phyloP scores from a whole-genome alignment of 2,113 vertebrate genomes.

The Gorilla gorilla region DNA sequence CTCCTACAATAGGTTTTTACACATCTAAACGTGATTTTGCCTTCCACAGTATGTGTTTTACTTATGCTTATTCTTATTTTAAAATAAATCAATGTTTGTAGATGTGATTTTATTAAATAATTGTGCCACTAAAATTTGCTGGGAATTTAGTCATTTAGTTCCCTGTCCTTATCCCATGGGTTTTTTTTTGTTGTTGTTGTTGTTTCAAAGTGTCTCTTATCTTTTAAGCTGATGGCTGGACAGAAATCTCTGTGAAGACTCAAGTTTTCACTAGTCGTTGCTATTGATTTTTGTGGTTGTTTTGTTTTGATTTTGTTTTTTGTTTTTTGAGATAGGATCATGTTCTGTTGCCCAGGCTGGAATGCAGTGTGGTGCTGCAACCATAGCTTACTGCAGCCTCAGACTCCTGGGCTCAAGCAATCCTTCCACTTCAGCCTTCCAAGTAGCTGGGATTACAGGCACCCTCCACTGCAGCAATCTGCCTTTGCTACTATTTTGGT shows the following conservation, averaged over 20 bases:
- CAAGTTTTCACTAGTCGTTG: neutral
- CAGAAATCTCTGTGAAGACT: neutral
- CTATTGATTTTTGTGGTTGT: neutral
- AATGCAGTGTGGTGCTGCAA: too few relatives aligned
- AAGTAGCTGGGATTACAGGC: neutral
- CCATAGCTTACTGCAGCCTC: too few relatives aligned
- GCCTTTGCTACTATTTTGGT: neutral
- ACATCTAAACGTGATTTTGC: neutral
- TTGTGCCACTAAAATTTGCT: slow-evolving; percentile 19
- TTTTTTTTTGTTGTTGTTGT: too few relatives aligned
- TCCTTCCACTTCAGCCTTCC: neutral
- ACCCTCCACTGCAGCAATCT: neutral
- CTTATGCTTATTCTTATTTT: neutral
- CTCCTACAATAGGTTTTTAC: slow-evolving; percentile 3
- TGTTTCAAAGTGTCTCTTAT: neutral
- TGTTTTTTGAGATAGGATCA: neutral
- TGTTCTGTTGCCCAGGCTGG: neutral
- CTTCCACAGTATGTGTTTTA: neutral
- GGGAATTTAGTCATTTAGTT: neutral
- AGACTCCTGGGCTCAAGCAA: neutral
- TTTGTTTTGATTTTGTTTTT: neutral
- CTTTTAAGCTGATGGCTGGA: neutral
- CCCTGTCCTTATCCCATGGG: neutral
- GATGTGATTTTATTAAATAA: slow-evolving; percentile 9
- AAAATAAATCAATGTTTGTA: slow-evolving; percentile 6